These are phyloP conservation scores for Huso huso DNA, from an alignment of 2,797 vertebrate genomes.

Conservation along the genomic window DNA sequence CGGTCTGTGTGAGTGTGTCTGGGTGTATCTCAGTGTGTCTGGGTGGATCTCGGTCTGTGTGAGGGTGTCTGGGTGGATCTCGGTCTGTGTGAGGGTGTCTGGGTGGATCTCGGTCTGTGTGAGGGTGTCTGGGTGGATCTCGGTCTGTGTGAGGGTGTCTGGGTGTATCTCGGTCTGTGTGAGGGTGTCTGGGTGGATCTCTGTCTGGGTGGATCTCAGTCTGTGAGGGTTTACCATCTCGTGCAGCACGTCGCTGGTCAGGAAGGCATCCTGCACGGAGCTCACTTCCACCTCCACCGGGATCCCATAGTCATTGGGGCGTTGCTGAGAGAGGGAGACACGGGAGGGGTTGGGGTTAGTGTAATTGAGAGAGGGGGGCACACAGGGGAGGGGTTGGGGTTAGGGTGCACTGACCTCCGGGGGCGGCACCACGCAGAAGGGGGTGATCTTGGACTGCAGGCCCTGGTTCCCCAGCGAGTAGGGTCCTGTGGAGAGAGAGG, in stretches of 20 bases:
- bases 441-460: constrained; percentile 80
- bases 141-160: no score
- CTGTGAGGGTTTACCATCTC: constrained; percentile 75
- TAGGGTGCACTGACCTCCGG: constrained; percentile 61
- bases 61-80: no score
- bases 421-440: constrained; percentile 93
- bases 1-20: no score
- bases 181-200: no score
- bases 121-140: no score
- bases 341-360: neutral
- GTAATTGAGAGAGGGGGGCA: neutral
- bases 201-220: no score
- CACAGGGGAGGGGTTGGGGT: no score
- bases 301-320: constrained; percentile 88
- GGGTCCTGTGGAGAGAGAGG: constrained; percentile 58
- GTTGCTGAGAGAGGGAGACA: constrained; percentile 62
- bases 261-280: constrained; percentile 89
- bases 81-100: no score
- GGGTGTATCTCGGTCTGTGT: no score
- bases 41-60: no score
- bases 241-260: constrained; percentile 88
- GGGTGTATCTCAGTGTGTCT: no score
- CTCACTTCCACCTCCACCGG: constrained; percentile 93
- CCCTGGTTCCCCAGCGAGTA: constrained; percentile 83
- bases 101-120: no score